A percentile compares a stretch with the other conserved stretches of the same genome.
Conservation (phyloP, 2,888 invertebrate genomes). For the Chromoteleia sp. region DNA sequence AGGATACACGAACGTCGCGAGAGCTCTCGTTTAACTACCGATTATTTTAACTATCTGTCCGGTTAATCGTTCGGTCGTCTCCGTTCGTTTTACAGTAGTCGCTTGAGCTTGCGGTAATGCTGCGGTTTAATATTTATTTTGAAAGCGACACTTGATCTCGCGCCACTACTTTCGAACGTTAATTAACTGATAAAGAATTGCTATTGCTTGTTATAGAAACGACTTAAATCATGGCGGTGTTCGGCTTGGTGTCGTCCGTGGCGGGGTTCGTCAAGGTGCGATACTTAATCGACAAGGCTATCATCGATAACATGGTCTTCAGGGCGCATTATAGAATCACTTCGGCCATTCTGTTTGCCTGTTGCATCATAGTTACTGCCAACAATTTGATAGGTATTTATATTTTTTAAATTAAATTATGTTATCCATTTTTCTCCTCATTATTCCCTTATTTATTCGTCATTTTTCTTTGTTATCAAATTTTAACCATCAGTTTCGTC, state of each 20-base stretch:
- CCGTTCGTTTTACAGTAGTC: conserved; percentile 20
- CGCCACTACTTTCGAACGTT: too few relatives aligned
- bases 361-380: conserved; percentile 94
- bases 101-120: conserved; percentile 5
- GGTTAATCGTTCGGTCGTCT: conserved; percentile 12
- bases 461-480: too few relatives aligned
- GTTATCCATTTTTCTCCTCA: too few relatives aligned
- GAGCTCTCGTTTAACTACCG: conserved; percentile 13
- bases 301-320: conserved; percentile 96
- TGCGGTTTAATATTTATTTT: conserved; percentile 11
- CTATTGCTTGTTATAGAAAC: conserved; percentile 69
- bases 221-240: conserved; percentile 89
- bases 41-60: conserved; percentile 13
- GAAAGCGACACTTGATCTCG: conserved; percentile 9
- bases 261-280: conserved; percentile 96
- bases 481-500: too few relatives aligned
- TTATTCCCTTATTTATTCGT: too few relatives aligned
- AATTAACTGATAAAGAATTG: conserved; percentile 21
- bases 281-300: conserved; percentile 94
- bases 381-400: conserved; percentile 96
- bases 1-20: background rate
- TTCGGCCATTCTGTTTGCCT: conserved; percentile 93
- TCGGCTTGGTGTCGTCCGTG: conserved; percentile 94
- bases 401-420: background rate
- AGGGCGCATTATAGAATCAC: conserved; percentile 95